phyloP scores from a whole-genome alignment of 2,888 invertebrate species.

The Minunthozetes semirufus region DNA sequence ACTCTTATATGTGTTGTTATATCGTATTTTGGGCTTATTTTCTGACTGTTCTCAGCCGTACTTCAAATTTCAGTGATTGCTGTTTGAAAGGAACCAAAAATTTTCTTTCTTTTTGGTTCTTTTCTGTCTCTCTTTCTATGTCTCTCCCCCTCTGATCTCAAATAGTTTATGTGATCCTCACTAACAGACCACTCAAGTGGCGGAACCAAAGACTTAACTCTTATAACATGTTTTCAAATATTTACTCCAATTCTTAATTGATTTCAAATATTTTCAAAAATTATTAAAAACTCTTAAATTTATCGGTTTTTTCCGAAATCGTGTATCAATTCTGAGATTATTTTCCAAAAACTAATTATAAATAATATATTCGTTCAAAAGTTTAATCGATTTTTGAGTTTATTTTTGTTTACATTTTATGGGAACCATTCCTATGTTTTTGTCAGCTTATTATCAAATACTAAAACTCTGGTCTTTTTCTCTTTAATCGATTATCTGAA shows the following conservation, averaged over 20 bases:
- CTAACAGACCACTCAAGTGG: background rate
- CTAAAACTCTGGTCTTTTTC: too few species aligned
- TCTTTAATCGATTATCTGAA: background rate
- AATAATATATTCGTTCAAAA: too few species aligned
- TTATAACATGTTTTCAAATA: conserved; percentile 2
- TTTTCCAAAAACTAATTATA: too few species aligned
- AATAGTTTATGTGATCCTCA: background rate
- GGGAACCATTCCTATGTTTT: too few species aligned
- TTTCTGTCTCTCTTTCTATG: background rate
- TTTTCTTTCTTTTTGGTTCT: background rate
- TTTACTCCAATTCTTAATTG: background rate
- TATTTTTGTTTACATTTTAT: too few species aligned
- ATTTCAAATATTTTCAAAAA: background rate
- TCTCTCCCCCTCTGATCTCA: background rate
- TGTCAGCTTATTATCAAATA: too few species aligned
- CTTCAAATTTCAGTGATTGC: conserved; percentile 27
- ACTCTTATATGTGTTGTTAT: background rate
- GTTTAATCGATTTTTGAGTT: too few species aligned
- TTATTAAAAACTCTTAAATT: background rate
- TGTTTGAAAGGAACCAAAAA: conserved; percentile 9
- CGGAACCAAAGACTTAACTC: background rate
- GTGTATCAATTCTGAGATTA: too few species aligned
- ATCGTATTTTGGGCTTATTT: conserved; percentile 1
- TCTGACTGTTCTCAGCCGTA: background rate
- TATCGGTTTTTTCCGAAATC: too few species aligned